A percentile compares a stretch with the other conserved stretches of the same genome.
phyloP scores from a whole-genome alignment of 2,113 vertebrate species.

The Colistium nudipinnis region DNA sequence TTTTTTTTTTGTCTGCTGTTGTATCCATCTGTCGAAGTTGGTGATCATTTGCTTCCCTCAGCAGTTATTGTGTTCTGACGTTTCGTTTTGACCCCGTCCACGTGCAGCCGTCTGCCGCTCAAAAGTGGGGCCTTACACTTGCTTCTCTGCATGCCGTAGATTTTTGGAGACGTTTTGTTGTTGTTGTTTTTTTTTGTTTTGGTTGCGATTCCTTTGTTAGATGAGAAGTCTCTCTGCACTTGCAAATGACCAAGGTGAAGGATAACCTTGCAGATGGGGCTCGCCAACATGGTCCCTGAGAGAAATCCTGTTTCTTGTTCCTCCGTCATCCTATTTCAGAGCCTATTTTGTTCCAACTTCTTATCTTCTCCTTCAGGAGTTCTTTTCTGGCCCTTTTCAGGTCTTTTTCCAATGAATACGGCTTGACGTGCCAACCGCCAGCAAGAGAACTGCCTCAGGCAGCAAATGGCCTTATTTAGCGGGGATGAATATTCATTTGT shows the following conservation, averaged over 20 bases:
- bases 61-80: constrained; percentile 1
- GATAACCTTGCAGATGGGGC: constrained; percentile 26
- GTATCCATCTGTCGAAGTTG: constrained; percentile 19
- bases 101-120: background rate
- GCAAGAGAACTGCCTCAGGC: constrained; percentile 56
- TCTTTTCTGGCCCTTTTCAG: constrained; percentile 56
- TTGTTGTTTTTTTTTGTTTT: constrained; percentile 17
- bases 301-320: constrained; percentile 21
- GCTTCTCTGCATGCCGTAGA: background rate
- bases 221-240: constrained; percentile 8
- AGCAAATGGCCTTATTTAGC: constrained; percentile 71
- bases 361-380: constrained; percentile 63
- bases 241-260: constrained; percentile 20
- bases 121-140: background rate
- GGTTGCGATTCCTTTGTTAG: constrained; percentile 33
- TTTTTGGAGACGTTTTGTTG: background rate
- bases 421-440: constrained; percentile 55
- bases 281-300: constrained; percentile 12
- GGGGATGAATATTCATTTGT: constrained; percentile 72
- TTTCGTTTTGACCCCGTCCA: constrained; percentile 17
- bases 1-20: constrained; percentile 15
- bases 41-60: constrained; percentile 11
- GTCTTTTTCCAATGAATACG: constrained; percentile 63
- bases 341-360: constrained; percentile 47
- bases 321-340: constrained; percentile 46